These are phyloP conservation scores for Labia minor DNA, from an alignment of 2,888 invertebrate genomes.

Conservation along the genomic window DNA sequence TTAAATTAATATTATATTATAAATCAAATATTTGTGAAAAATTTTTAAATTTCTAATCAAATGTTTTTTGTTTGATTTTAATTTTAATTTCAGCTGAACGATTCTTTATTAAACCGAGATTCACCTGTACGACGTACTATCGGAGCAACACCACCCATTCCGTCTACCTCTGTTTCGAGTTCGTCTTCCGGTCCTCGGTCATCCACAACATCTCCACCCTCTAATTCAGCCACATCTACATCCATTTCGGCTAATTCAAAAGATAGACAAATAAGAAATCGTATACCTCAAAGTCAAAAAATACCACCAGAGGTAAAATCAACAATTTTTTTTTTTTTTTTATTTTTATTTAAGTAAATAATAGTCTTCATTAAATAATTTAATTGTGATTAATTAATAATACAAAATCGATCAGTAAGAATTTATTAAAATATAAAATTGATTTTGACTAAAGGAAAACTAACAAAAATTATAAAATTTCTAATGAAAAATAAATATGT, in stretches of 20 bases:
- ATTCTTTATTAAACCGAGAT: conserved; percentile 22
- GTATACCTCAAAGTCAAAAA: conserved; percentile 19
- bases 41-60: too few species aligned
- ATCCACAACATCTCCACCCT: conserved; percentile 15
- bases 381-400: too few species aligned
- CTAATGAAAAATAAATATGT: too few species aligned
- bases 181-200: conserved; percentile 16
- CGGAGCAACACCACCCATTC: conserved; percentile 22
- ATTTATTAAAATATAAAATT: too few species aligned
- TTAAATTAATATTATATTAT: too few species aligned
- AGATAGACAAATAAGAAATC: background rate
- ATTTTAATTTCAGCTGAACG: conserved; percentile 26
- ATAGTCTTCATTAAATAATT: too few species aligned
- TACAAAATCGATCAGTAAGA: too few species aligned
- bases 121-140: conserved; percentile 22
- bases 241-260: background rate
- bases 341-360: too few species aligned
- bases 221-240: background rate
- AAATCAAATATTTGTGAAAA: too few species aligned
- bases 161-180: conserved; percentile 19
- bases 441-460: too few species aligned
- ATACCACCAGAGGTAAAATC: conserved; percentile 24
- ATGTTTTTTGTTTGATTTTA: too few species aligned
- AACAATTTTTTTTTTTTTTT: background rate
- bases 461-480: too few species aligned